phyloP scores from a whole-genome alignment of 2,113 vertebrate genomes.

The Periophthalmus modestus region DNA sequence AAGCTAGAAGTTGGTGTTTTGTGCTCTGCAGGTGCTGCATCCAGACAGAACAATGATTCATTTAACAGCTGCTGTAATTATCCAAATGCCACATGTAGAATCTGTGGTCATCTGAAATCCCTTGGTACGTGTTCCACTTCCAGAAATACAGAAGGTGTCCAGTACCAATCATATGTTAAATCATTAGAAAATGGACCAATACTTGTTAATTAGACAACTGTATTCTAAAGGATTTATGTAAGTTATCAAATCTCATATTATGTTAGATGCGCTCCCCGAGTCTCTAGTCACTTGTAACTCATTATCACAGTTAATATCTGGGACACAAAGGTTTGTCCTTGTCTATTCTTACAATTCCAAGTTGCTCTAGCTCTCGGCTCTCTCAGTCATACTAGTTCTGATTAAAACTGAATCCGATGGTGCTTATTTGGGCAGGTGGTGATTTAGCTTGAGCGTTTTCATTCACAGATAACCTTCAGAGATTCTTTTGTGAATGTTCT shows the following conservation, averaged over 20 bases:
- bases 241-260: no score
- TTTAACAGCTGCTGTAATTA: conserved; percentile 54
- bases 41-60: conserved; percentile 47
- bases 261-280: no score
- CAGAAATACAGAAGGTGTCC: conserved; percentile 29
- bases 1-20: background rate
- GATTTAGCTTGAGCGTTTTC: no score
- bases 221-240: conserved; percentile 3
- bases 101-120: conserved; percentile 43
- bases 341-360: background rate
- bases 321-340: background rate
- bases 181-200: conserved; percentile 18
- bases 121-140: conserved; percentile 40
- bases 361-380: background rate
- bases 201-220: background rate
- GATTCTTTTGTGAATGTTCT: no score
- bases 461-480: no score
- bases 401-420: background rate
- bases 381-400: no score
- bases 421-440: no score
- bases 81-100: conserved; percentile 46
- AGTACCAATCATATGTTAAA: conserved; percentile 26
- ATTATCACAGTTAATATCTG: background rate
- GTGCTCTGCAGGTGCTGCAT: conserved; percentile 32
- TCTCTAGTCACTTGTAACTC: no score